Conservation (phyloP, 2,113 vertebrate species). For the Limnothrissa miodon region DNA sequence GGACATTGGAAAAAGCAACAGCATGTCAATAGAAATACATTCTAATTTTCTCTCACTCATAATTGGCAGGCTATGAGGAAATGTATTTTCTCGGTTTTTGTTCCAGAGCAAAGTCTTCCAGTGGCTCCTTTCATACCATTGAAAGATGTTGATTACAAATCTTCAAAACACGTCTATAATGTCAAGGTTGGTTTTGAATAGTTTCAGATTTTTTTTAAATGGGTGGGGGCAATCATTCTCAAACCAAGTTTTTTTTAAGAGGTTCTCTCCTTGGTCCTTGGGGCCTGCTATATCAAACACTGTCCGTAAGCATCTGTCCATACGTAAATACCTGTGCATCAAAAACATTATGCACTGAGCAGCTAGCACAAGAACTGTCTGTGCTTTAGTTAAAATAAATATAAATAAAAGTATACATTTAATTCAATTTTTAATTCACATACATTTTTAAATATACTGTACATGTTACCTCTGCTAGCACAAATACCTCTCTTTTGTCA, state of each 20-base stretch:
- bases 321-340: background rate
- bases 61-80: constrained; percentile 42
- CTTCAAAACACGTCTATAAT: constrained; percentile 42
- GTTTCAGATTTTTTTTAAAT: constrained; percentile 17
- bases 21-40: constrained; percentile 40
- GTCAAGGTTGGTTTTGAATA: constrained; percentile 44
- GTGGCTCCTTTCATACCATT: constrained; percentile 44
- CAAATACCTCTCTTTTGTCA: background rate
- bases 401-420: background rate
- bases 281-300: background rate
- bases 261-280: background rate
- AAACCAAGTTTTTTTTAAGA: background rate
- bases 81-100: constrained; percentile 39
- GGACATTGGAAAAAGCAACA: constrained; percentile 46
- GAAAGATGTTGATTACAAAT: constrained; percentile 51
- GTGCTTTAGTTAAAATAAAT: no score
- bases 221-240: background rate
- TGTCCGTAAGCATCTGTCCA: background rate
- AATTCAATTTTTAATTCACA: background rate
- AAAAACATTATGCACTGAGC: background rate
- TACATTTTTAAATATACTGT: no score
- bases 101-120: constrained; percentile 38
- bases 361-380: background rate
- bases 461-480: no score
- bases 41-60: constrained; percentile 35